Evolutionary conservation across 2,888 invertebrate genomes (phyloP).

Genomic region (Microdon myrmicae): DNA sequence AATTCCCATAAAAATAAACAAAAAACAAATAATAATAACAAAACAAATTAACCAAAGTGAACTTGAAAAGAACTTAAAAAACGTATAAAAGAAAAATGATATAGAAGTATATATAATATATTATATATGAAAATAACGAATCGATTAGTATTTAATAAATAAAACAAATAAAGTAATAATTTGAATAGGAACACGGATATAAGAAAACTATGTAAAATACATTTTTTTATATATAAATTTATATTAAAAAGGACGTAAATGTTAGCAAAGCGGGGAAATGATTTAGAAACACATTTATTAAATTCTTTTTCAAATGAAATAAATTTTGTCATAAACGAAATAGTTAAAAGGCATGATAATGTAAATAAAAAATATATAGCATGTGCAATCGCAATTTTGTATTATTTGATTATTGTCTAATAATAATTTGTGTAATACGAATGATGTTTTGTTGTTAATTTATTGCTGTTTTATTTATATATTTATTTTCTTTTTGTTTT

Average conservation of each 20-base stretch:
- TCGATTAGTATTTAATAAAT: constrained; percentile 59
- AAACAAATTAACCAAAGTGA: constrained; percentile 14
- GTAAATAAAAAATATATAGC: constrained; percentile 50
- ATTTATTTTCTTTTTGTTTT: constrained; percentile 10
- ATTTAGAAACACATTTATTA: constrained; percentile 41
- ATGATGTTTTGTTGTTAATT: constrained; percentile 22
- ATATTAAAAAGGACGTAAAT: constrained; percentile 42
- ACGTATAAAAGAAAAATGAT: constrained; percentile 39
- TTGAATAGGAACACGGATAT: constrained; percentile 32
- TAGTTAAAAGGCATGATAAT: constrained; percentile 9
- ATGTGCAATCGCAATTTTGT: constrained; percentile 59
- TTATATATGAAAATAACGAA: constrained; percentile 55
- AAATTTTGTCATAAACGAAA: constrained; percentile 22
- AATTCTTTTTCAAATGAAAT: constrained; percentile 27
- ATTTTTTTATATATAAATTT: constrained; percentile 27
- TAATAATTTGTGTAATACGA: constrained; percentile 29
- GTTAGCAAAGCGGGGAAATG: constrained; percentile 56
- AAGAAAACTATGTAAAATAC: constrained; percentile 35
- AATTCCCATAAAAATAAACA: constrained; percentile 26
- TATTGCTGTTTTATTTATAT: constrained; percentile 52
- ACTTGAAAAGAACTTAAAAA: constrained; percentile 31
- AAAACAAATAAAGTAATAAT: constrained; percentile 33
- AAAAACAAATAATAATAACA: constrained; percentile 22
- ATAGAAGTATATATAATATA: constrained; percentile 37
- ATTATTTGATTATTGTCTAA: constrained; percentile 27